Evolutionary conservation across 2,888 invertebrate genomes (phyloP), one percentile per base, ranked within the genome.

Genomic region (Tetanocera ferruginea): DNA sequence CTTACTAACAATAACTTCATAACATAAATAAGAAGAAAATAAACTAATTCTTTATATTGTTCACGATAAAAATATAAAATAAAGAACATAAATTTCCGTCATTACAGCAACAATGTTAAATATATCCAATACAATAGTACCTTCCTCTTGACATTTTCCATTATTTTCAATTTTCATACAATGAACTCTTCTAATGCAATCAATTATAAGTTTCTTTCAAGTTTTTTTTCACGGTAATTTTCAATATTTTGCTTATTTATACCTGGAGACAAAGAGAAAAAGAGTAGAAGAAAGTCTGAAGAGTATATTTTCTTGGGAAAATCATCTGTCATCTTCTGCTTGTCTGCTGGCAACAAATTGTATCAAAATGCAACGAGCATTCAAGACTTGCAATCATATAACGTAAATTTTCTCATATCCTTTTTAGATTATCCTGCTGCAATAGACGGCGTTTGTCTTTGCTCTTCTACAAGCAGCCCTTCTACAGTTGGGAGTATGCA

Each of bases 391-490:
- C 77, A 73, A 73, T 73, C 72, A 77, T 37, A 60, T 37, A 57
- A 69, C 57, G 14, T 71, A 77, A 77, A 69, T 74, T 55, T 69
- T 67, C 67, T 73, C 67, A 77, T 73, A 77, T 77, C 77, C 73
- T 74, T 17, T 64, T 25, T 14, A 64, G 71, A 64, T 70, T 62
- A 66, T 37, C 62, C 19, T 17, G 28, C 52, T 28, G 43, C 11
- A 72, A 19, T 34, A n/a, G n/a, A 34, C 17, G 9, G 9, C 9
- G 17, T 25, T 62, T 62, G 34, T 62, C 62, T 23, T 49, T 71
- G 11, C 2, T 43, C 43, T 14, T 11, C 43, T 43, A n/a, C 55
- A 19, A 6, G 25, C 57, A 4, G 52, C 52, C 3, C 52, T n/a
- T 8, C 6, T 8, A 1, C 57, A 60, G 11, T 11, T 60, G 57